Evolutionary conservation across 2,888 invertebrate species (phyloP), one percentile per base, ranked within the genome.

Genomic region (Tyria jacobaeae): DNA sequence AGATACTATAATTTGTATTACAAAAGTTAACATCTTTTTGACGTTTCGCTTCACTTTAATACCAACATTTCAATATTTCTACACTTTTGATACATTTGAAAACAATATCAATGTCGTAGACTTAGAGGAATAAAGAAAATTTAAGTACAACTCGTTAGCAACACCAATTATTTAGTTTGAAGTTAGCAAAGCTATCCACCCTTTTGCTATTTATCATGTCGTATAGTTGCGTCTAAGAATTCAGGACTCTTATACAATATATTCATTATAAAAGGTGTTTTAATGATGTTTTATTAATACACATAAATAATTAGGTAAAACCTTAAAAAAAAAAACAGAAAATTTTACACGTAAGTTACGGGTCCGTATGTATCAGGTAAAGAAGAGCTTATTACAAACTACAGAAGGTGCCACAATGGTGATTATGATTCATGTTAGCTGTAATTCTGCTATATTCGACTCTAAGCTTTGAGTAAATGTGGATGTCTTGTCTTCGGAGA

Each of bases 141-240:
- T 44, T 44, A 21, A 44, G 44, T 44, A 75, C 75, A 72, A 71
- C 78, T 73, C 71, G 79, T 84, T 83, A 80, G 73, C 62, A 64
- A 80, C 80, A 78, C 77, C 76, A 81, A 78, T 79, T 75, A 78
- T 75, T 71, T 71, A 76, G 79, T 82, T 84, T 76, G 70, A 63
- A 82, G 79, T 80, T 80, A 76, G 83, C 79, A 82, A 84, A 83
- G 84, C 82, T 76, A 83, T 65, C 71, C 72, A 48, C 66, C 67
- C 70, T 76, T 68, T 57, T 71, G 73, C 68, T 76, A 79, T 84
- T 78, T 73, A 81, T 79, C 75, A 76, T 72, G 63, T 68, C 64
- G 64, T 62, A 64, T 70, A 68, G 71, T 68, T 71, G 71, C 57
- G 73, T 66, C 66, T n/a, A n/a, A n/a, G n/a, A n/a, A n/a, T n/a